A percentile compares a stretch with the other conserved stretches of the same genome.
Conservation (phyloP, 1,140 invertebrate genomes). For the Ladona fulva region DNA sequence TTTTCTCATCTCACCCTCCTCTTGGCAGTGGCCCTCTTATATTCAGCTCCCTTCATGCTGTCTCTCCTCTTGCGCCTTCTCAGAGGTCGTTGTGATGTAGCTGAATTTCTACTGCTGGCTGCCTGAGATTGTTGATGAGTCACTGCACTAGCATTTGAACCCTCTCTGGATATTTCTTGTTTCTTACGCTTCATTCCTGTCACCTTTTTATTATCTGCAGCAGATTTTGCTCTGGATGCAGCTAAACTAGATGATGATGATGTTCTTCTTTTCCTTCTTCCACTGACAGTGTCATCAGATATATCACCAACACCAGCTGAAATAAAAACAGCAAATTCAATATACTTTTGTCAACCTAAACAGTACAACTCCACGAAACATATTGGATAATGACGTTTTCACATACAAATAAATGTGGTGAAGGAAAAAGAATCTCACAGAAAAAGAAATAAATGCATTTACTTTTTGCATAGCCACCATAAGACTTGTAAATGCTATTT, state of each 20-base stretch:
- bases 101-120: conserved; percentile 16
- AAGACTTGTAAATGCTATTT: too few relatives aligned
- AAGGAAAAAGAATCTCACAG: too few relatives aligned
- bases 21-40: conserved; percentile 10
- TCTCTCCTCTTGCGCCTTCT: conserved; percentile 12
- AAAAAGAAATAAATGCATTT: too few relatives aligned
- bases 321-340: too few relatives aligned
- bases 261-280: conserved; percentile 40
- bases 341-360: too few relatives aligned
- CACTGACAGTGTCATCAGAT: conserved; percentile 29
- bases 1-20: conserved; percentile 16
- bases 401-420: too few relatives aligned
- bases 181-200: neutral
- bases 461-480: too few relatives aligned
- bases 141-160: neutral
- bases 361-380: too few relatives aligned
- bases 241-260: conserved; percentile 9
- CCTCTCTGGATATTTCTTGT: neutral
- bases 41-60: neutral
- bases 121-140: neutral
- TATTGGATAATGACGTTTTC: too few relatives aligned
- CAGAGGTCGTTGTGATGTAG: conserved; percentile 21
- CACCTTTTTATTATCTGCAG: neutral
- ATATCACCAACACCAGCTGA: neutral
- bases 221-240: neutral